These are phyloP conservation scores for Cichlasoma orientale DNA, from an alignment of 2,797 vertebrate genomes.

Conservation along the genomic window DNA sequence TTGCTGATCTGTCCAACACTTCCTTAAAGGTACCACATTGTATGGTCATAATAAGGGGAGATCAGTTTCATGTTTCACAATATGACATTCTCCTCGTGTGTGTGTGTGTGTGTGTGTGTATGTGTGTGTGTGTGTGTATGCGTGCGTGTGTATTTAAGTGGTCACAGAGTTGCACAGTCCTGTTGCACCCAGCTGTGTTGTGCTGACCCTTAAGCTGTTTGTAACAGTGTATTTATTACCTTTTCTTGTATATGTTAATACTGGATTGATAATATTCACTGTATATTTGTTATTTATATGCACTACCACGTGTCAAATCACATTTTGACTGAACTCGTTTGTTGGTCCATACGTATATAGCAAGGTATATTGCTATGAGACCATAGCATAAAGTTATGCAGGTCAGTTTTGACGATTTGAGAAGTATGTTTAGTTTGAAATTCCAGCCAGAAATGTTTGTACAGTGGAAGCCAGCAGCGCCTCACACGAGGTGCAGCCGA, in stretches of 20 bases:
- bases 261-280: conserved; percentile 87
- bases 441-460: conserved; percentile 72
- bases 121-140: conserved; percentile 6
- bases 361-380: conserved; percentile 49
- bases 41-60: conserved; percentile 40
- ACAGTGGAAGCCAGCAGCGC: conserved; percentile 76
- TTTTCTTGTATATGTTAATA: conserved; percentile 85
- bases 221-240: conserved; percentile 95
- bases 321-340: conserved; percentile 69
- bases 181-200: conserved; percentile 82
- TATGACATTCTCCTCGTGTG: conserved; percentile 17
- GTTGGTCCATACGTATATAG: conserved; percentile 81
- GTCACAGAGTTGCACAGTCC: conserved; percentile 73
- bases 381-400: conserved; percentile 44
- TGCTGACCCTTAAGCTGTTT: conserved; percentile 88
- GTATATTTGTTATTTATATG: conserved; percentile 95
- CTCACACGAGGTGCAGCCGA: conserved; percentile 74
- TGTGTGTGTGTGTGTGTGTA: conserved; percentile 3
- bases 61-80: conserved; percentile 24
- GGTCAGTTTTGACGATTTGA: conserved; percentile 39
- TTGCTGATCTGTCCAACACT: conserved; percentile 67
- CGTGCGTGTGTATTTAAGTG: conserved; percentile 23
- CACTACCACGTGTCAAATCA: conserved; percentile 83
- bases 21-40: conserved; percentile 73
- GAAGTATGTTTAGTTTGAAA: conserved; percentile 54